Conservation (phyloP, 2,113 vertebrate genomes). For the Nansenia antarctica region DNA sequence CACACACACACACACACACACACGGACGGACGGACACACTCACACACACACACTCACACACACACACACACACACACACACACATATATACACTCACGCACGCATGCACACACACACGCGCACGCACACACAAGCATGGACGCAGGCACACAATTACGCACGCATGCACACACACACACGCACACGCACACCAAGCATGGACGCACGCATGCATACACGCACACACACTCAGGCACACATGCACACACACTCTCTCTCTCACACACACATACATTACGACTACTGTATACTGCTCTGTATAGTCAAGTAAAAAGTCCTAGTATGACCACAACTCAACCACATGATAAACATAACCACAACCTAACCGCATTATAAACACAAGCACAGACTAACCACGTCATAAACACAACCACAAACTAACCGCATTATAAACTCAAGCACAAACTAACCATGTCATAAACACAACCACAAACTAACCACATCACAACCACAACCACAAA, state of each 20-base stretch:
- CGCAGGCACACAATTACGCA: conserved; percentile 87
- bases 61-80: neutral
- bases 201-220: too few relatives aligned
- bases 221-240: neutral
- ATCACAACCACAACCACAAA: neutral
- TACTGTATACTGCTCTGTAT: neutral
- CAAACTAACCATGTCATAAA: neutral
- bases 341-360: neutral
- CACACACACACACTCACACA: neutral
- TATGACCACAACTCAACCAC: neutral
- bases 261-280: neutral
- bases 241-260: neutral
- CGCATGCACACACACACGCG: neutral
- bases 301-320: neutral
- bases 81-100: neutral
- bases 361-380: neutral
- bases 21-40: neutral
- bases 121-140: neutral
- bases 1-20: conserved; percentile 6
- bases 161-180: conserved; percentile 28
- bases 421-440: neutral
- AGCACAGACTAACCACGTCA: too few relatives aligned
- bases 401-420: neutral
- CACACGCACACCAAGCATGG: neutral
- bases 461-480: conserved; percentile 20